Evolutionary conservation across 2,797 vertebrate species (phyloP).

Genomic region (Myripristis jacobus): DNA sequence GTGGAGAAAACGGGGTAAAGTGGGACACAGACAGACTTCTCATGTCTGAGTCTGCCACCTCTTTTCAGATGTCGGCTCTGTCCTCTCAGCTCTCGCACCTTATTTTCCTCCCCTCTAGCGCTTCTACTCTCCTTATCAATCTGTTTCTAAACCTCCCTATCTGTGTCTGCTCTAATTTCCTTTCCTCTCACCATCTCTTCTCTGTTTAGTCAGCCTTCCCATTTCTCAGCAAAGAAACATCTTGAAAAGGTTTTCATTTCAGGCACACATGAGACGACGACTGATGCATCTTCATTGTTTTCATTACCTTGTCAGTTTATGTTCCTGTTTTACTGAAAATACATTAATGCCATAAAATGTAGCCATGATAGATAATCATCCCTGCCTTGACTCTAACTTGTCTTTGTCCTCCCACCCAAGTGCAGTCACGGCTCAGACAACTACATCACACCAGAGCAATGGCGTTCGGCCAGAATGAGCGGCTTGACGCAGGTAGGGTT

Average conservation of each 20-base stretch:
- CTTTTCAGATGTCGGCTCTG: conserved; percentile 9
- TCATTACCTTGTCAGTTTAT: neutral
- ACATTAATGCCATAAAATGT: neutral
- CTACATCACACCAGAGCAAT: conserved; percentile 80
- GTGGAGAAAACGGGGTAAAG: neutral
- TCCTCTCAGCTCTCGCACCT: conserved; percentile 15
- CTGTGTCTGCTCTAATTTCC: neutral
- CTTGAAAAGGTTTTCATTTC: neutral
- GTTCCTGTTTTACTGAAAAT: neutral
- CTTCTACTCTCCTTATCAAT: conserved; percentile 1
- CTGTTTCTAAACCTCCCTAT: conserved; percentile 14
- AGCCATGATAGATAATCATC: conserved; percentile 30
- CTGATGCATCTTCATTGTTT: neutral
- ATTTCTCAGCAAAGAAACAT: neutral
- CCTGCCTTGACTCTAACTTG: neutral
- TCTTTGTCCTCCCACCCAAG: conserved; percentile 43
- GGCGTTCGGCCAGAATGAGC: conserved; percentile 61
- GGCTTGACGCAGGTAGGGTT: conserved; percentile 61
- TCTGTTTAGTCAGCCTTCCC: neutral
- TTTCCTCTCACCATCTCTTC: neutral
- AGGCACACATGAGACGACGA: neutral
- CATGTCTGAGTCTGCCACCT: conserved; percentile 36
- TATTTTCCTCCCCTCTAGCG: neutral
- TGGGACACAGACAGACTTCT: conserved; percentile 3
- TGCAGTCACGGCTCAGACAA: conserved; percentile 62